These are phyloP conservation scores for Proteles cristata DNA, from an alignment of 2,113 vertebrate species.

Conservation along the genomic window DNA sequence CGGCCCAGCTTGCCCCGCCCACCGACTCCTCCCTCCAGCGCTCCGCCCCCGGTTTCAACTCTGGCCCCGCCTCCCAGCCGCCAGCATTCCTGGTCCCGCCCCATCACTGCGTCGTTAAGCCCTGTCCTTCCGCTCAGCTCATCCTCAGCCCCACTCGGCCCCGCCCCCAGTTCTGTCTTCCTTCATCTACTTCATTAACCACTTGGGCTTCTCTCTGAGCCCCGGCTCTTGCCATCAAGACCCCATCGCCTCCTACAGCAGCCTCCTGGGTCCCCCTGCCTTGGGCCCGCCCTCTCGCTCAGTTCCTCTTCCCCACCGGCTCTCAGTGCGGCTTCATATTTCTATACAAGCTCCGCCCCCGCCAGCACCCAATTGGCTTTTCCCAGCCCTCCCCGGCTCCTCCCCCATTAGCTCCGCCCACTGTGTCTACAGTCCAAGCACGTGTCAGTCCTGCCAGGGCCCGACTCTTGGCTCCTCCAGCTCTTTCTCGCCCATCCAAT, in stretches of 20 bases:
- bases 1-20: not conserved
- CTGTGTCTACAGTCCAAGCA: fast-evolving
- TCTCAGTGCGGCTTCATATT: fast-evolving
- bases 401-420: not conserved
- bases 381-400: no score
- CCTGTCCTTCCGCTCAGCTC: not conserved
- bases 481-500: not conserved
- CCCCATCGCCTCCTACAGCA: no score
- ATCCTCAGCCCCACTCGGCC: not conserved
- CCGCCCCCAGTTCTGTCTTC: not conserved
- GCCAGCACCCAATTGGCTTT: not conserved
- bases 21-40: not conserved
- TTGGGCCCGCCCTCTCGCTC: not conserved
- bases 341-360: not conserved
- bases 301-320: no score
- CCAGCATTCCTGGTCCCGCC: not conserved
- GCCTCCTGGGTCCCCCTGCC: fast-evolving
- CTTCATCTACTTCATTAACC: no score
- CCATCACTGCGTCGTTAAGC: fast-evolving
- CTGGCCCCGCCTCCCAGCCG: not conserved
- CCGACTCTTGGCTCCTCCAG: no score
- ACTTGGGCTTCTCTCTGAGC: not conserved
- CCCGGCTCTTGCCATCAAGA: fast-evolving
- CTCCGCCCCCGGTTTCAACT: not conserved
- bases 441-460: fast-evolving